Evolutionary conservation across 2,113 vertebrate genomes (phyloP).

Genomic region (Phylloscopus trochilus): DNA sequence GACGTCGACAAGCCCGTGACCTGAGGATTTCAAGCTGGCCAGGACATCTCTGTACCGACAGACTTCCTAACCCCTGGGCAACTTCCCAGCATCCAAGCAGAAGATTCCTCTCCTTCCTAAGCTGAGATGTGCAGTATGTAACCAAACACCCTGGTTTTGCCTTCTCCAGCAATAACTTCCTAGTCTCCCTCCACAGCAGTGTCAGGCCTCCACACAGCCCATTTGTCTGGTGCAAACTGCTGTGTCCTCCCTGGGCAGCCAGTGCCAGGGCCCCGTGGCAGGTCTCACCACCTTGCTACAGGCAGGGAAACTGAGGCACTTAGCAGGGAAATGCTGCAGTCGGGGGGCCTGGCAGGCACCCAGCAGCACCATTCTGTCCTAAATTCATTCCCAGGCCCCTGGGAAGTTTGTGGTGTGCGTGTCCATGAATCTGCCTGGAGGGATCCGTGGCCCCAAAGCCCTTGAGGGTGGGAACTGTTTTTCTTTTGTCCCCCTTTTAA

Average conservation of each 20-base stretch:
- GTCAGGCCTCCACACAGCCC: neutral
- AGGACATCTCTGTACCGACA: neutral
- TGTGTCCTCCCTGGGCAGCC: fast-evolving
- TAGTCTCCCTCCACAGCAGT: fast-evolving
- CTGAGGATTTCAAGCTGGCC: neutral
- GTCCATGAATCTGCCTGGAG: fast-evolving
- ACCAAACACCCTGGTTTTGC: neutral
- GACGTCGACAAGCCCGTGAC: neutral
- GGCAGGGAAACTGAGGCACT: neutral
- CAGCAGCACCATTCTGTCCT: neutral
- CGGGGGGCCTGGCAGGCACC: neutral
- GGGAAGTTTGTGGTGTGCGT: neutral
- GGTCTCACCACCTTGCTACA: neutral
- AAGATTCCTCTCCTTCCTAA: neutral
- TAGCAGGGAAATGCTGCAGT: neutral
- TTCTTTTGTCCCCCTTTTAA: fast-evolving
- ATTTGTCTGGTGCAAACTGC: neutral
- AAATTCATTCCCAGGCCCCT: neutral
- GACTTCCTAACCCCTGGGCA: neutral
- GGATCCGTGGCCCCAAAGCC: fast-evolving
- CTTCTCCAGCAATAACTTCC: neutral
- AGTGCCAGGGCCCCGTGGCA: fast-evolving
- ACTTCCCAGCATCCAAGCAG: neutral
- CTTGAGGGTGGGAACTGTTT: neutral
- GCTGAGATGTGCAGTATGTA: neutral